phyloP scores from a whole-genome alignment of 2,888 invertebrate species.

The Elysia crispata region DNA sequence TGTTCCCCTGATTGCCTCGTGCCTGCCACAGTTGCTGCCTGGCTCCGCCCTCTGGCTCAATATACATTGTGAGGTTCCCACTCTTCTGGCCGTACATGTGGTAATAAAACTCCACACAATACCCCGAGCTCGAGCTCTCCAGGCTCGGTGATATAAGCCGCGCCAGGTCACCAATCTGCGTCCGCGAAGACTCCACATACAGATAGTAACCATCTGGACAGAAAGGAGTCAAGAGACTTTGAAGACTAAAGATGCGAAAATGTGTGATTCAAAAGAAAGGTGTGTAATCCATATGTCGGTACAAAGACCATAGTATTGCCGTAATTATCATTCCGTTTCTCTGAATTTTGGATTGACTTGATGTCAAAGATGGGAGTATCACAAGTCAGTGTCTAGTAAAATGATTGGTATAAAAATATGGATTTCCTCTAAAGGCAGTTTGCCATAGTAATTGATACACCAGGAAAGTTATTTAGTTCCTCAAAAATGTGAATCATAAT shows the following conservation, averaged over 20 bases:
- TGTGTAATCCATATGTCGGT: background rate
- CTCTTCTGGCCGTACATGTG: slow-evolving; percentile 61
- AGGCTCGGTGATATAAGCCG: slow-evolving; percentile 57
- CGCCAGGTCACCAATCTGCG: slow-evolving; percentile 37
- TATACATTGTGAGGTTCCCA: slow-evolving; percentile 36
- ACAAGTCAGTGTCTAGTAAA: no score
- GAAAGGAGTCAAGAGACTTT: background rate
- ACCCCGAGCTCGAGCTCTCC: slow-evolving; percentile 45
- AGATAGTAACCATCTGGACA: slow-evolving; percentile 45
- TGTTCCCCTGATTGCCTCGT: slow-evolving; percentile 50
- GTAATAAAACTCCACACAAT: slow-evolving; percentile 63
- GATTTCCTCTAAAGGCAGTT: no score
- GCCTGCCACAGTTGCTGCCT: slow-evolving; percentile 46
- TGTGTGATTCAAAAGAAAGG: background rate
- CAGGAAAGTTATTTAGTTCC: no score
- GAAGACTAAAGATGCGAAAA: background rate
- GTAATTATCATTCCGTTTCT: no score
- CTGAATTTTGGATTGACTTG: no score
- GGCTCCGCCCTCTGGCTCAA: slow-evolving; percentile 37
- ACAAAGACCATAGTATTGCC: no score
- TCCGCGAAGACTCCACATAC: slow-evolving; percentile 52
- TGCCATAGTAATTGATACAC: no score
- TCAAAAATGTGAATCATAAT: no score
- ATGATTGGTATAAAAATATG: no score
- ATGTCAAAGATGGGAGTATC: no score